A percentile compares a stretch with the other conserved stretches of the same genome.
Conservation (phyloP, 2,797 vertebrate species). For the Sebastiscus albofasciatus region DNA sequence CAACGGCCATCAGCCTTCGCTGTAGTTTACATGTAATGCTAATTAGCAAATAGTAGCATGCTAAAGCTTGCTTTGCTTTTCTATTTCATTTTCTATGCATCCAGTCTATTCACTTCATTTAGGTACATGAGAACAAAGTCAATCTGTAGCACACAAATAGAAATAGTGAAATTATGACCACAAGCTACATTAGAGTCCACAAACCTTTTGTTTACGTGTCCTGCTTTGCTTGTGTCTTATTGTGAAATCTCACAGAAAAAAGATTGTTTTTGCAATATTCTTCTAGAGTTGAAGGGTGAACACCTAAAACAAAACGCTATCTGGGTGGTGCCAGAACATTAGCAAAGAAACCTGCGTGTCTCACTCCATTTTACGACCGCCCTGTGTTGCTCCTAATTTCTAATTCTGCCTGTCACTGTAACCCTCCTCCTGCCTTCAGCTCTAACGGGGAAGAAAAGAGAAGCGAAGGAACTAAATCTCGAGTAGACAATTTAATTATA, state of each 20-base stretch:
- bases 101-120: neutral
- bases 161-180: neutral
- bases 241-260: neutral
- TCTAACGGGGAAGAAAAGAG: neutral
- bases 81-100: neutral
- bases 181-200: neutral
- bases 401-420: constrained; percentile 46
- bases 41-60: neutral
- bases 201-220: neutral
- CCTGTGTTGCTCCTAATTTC: constrained; percentile 11
- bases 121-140: neutral
- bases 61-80: neutral
- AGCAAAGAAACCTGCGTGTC: constrained; percentile 5
- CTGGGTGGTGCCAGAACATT: neutral
- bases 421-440: constrained; percentile 20
- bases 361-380: constrained; percentile 14
- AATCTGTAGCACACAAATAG: neutral
- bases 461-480: constrained; percentile 49
- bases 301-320: neutral
- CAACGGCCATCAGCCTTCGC: neutral
- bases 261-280: neutral
- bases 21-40: neutral
- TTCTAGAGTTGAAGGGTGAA: neutral
- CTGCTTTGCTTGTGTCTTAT: neutral
- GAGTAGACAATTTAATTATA: constrained; percentile 62